phyloP scores from a whole-genome alignment of 2,888 invertebrate species.

The Melinaea menophilus region DNA sequence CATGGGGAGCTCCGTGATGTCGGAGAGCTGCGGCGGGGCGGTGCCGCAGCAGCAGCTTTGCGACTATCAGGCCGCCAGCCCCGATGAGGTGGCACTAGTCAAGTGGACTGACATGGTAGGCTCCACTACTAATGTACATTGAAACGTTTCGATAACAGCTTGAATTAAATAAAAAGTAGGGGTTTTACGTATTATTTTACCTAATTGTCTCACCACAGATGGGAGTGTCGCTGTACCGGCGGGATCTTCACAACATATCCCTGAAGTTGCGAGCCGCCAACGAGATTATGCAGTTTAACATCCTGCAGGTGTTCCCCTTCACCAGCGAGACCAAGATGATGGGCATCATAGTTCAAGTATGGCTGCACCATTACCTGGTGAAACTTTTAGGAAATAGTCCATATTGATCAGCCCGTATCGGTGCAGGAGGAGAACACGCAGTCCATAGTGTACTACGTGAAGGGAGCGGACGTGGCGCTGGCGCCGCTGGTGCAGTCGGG shows the following conservation, averaged over 20 bases:
- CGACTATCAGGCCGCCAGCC: constrained; percentile 89
- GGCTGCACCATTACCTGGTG: too few species aligned
- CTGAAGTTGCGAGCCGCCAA: constrained; percentile 81
- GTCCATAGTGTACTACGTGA: constrained; percentile 96
- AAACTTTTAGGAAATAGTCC: too few species aligned
- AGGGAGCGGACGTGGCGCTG: constrained; percentile 98
- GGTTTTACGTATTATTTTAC: too few species aligned
- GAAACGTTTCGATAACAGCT: background rate
- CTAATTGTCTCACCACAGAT: constrained; percentile 47
- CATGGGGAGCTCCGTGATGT: constrained; percentile 69
- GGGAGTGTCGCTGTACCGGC: constrained; percentile 80
- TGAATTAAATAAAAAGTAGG: too few species aligned
- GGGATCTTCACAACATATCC: constrained; percentile 82
- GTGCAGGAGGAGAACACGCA: constrained; percentile 84
- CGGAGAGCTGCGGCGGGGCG: constrained; percentile 69
- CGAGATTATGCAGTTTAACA: constrained; percentile 80
- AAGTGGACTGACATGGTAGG: constrained; percentile 91
- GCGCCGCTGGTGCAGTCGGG: constrained; percentile 92
- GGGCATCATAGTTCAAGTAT: constrained; percentile 91
- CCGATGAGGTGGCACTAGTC: constrained; percentile 95
- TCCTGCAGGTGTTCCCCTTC: constrained; percentile 91
- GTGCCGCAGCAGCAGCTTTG: constrained; percentile 73
- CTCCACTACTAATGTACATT: background rate
- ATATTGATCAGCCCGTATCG: background rate
- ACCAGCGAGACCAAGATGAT: constrained; percentile 94